phyloP scores from a whole-genome alignment of 2,888 invertebrate species.

The Morinoia aosen region DNA sequence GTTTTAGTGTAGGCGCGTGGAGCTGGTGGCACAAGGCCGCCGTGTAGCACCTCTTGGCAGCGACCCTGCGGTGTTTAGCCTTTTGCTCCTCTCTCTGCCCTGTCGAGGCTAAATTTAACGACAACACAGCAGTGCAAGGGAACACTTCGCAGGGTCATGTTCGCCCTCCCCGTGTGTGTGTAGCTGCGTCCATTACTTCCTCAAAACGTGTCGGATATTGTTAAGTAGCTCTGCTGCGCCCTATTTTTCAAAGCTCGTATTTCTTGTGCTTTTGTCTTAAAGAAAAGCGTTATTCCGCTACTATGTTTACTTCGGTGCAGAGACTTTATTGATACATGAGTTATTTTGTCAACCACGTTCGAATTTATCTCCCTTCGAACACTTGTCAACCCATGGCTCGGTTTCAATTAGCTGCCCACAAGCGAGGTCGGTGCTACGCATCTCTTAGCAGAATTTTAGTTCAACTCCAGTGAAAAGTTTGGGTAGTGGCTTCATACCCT shows the following conservation, averaged over 20 bases:
- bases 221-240: background rate
- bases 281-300: background rate
- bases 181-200: background rate
- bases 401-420: background rate
- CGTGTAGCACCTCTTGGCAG: constrained; percentile 3
- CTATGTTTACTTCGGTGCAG: background rate
- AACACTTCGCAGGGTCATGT: background rate
- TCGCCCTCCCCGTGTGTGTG: background rate
- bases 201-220: background rate
- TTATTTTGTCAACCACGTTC: background rate
- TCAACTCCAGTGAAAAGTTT: background rate
- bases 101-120: constrained; percentile 17
- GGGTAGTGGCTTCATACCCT: background rate
- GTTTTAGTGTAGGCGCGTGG: background rate
- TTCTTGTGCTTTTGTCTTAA: too few species aligned
- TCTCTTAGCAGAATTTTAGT: background rate
- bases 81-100: background rate
- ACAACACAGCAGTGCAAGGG: background rate
- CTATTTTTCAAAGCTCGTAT: background rate
- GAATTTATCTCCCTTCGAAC: background rate
- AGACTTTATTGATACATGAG: background rate
- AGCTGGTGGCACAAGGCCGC: background rate
- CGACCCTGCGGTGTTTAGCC: background rate
- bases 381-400: background rate
- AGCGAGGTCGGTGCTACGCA: background rate